Base-by-base conservation (phyloP, 2,113 vertebrate genomes). In the Sebastes fasciatus region DNA sequence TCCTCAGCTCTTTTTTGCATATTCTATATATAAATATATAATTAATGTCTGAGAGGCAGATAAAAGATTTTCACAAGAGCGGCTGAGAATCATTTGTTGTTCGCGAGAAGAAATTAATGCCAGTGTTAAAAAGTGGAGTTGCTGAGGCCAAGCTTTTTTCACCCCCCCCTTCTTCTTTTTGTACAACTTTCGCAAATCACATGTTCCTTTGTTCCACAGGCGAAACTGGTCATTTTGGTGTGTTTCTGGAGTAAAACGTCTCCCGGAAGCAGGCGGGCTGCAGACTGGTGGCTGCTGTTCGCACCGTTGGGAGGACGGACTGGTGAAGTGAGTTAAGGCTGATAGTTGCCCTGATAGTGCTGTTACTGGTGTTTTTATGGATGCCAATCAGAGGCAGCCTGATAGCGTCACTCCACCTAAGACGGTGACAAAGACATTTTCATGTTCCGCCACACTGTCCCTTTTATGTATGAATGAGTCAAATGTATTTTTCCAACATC, bases 21-120 rank as follows among this genome's bases (percentile, higher is more conserved):
- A 95, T 94, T 96, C 93, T 93, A 94, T 93, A 94, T 94, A 95
- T 93, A 94, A 94, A 95, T 95, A 94, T 95, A 95, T 95, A 95
- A 96, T 96, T 94, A 93, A 94, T 94, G 89, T 95, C 90, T 93
- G 90, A 94, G 88, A 94, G 94, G 94, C 93, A 93, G 90, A 96
- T 95, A 93, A 95, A 94, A 77, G 92, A 90, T 84, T 89, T 91
- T 94, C 94, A 88, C 90, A 89, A 93, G 92, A 90, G 88, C 77
- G 65, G 90, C 88, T 86, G 86, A 74, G 91, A 94, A 93, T 88
- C 89, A 92, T 94, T 94, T 95, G 94, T 96, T 95, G 92, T 95
- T 96, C 88, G 92, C 58, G 54, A 94, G 89, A 94, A 86, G 85
- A 93, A 94, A 95, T 95, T 93, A 94, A 93, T 94, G 89, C 92